A percentile compares a stretch with the other conserved stretches of the same genome.
phyloP scores from a whole-genome alignment of 1,140 invertebrate genomes.

The Rhynchophorus ferrugineus region DNA sequence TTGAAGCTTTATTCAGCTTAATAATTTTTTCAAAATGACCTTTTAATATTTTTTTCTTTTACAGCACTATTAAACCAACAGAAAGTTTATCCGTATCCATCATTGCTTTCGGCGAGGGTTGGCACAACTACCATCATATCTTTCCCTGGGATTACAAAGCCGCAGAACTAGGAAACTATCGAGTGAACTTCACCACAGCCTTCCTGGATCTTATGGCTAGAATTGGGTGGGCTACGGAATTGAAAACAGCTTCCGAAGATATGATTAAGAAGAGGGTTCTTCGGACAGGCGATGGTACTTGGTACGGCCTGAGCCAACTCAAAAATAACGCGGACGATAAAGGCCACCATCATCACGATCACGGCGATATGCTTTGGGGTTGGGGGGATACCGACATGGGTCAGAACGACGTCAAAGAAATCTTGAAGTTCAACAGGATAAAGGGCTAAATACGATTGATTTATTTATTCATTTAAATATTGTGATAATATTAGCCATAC shows the following conservation, averaged over 20 bases:
- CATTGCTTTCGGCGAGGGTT: slow-evolving; percentile 55
- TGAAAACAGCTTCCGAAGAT: slow-evolving; percentile 49
- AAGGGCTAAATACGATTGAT: slow-evolving; percentile 9
- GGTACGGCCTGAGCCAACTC: background rate
- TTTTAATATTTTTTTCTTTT: slow-evolving; percentile 1
- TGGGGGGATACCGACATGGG: slow-evolving; percentile 48
- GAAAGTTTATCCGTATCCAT: slow-evolving; percentile 53
- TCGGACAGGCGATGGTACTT: slow-evolving; percentile 1
- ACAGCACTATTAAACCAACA: slow-evolving; percentile 46
- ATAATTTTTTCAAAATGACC: no score
- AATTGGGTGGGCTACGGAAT: slow-evolving; percentile 57
- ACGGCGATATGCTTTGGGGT: slow-evolving; percentile 40
- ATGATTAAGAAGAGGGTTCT: slow-evolving; percentile 44
- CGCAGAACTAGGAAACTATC: slow-evolving; percentile 52
- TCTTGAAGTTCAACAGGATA: slow-evolving; percentile 24
- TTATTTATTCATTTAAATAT: background rate
- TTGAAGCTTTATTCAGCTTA: no score
- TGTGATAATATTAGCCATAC: no score
- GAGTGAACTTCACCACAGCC: slow-evolving; percentile 43
- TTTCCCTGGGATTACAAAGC: slow-evolving; percentile 70
- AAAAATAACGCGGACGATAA: slow-evolving; percentile 15
- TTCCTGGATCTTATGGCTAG: slow-evolving; percentile 48
- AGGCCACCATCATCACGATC: slow-evolving; percentile 20
- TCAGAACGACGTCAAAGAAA: slow-evolving; percentile 29
- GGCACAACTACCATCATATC: slow-evolving; percentile 73